Evolutionary conservation across 2,113 vertebrate genomes (phyloP), one percentile per base, ranked within the genome.

Genomic region (Pelusios castaneus): DNA sequence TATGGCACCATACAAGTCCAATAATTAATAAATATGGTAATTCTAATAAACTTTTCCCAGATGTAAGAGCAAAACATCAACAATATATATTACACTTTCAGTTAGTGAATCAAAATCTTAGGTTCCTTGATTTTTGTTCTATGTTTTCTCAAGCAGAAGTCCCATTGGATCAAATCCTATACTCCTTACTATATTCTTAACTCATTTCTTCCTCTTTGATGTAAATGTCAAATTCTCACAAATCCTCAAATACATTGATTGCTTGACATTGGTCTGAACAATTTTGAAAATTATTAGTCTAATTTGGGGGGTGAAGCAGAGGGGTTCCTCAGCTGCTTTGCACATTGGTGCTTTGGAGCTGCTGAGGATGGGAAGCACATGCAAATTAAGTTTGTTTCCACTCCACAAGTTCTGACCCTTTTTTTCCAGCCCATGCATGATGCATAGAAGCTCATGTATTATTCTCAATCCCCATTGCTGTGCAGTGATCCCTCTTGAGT

Each of bases 201-300:
- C 3, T 79, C 55, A 12, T 14, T 70, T 12, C 31, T 84, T 90
- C 87, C 2, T 79, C 85, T 76, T 92, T 89, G 38, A 75, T 24
- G 38, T 75, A 17, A 43, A 43, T 58, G 47, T 52, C 25, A 85
- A 41, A 79, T 22, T 38, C 51, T 93, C 25, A 67, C 31, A 34
- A 13, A 38, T 79, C 55, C 82, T 89, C n/a, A 83, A 5, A 19
- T 45, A 1, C 56, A 19, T 3, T 91, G 4, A 11, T 22, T 25
- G 41, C 10, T 6, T 75, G 21, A 8, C 60, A 56, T 4, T 83
- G 47, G 41, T 12, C 11, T 13, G 29, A 55, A 31, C 8, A 73
- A 82, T 27, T 2, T 1, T 34, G 5, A 73, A 24, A 25, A 41
- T 0, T 0, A 38, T 54, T 8, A 49, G 38, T 45, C 75, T 76